These are phyloP conservation scores for Drosophila oshimai DNA, from an alignment of 1,140 invertebrate genomes.

Conservation along the genomic window DNA sequence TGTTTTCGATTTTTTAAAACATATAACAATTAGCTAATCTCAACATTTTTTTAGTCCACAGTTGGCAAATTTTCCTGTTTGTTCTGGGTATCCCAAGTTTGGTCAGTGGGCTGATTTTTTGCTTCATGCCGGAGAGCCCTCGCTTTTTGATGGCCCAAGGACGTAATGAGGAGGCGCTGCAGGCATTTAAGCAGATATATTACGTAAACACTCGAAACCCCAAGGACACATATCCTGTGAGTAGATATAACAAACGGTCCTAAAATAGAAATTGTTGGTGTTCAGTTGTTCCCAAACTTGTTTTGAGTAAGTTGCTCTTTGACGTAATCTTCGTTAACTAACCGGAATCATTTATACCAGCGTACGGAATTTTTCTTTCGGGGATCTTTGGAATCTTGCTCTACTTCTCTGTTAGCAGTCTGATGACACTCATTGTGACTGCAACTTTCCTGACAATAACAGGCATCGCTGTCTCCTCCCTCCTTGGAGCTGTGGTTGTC, in stretches of 20 bases:
- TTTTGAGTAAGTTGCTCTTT: constrained; percentile 67
- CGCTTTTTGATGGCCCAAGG: constrained; percentile 91
- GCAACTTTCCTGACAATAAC: constrained; percentile 65
- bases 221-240: constrained; percentile 86
- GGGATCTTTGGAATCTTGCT: constrained; percentile 76
- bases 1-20: too few relatives aligned
- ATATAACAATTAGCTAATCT: too few relatives aligned
- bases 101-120: constrained; percentile 85
- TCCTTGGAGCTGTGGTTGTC: constrained; percentile 65
- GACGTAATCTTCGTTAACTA: not conserved
- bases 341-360: constrained; percentile 4
- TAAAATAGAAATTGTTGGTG: accelerated
- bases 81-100: constrained; percentile 87
- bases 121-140: constrained; percentile 90
- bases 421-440: constrained; percentile 65
- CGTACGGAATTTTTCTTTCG: constrained; percentile 81
- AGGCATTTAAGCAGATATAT: constrained; percentile 65
- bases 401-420: constrained; percentile 83
- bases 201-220: constrained; percentile 85
- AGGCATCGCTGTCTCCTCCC: constrained; percentile 68
- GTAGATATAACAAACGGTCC: not conserved
- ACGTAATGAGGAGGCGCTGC: constrained; percentile 86
- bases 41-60: too few relatives aligned
- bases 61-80: constrained; percentile 90
- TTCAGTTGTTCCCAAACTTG: constrained; percentile 83